phyloP scores from a whole-genome alignment of 2,797 vertebrate species.

The Acanthurus leucopareius region DNA sequence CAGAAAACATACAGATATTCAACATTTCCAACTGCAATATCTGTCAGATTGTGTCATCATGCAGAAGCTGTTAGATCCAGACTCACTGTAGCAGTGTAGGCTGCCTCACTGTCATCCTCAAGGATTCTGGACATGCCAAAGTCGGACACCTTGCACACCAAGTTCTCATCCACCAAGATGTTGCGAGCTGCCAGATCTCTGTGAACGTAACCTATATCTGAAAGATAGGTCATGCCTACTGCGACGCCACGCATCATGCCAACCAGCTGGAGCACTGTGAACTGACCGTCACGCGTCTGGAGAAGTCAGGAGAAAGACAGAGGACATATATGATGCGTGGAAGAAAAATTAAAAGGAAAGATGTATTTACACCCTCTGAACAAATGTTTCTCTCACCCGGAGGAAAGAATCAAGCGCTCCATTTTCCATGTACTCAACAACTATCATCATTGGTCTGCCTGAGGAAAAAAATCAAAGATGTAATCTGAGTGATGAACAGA shows the following conservation, averaged over 20 bases:
- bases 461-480: constrained; percentile 58
- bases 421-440: constrained; percentile 98
- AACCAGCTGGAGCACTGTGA: constrained; percentile 86
- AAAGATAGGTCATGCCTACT: constrained; percentile 94
- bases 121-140: constrained; percentile 96
- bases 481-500: neutral
- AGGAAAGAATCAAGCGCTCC: constrained; percentile 97
- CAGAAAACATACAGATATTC: constrained; percentile 22
- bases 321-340: constrained; percentile 5
- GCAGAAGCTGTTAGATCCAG: neutral
- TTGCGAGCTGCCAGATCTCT: constrained; percentile 97
- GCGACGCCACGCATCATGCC: constrained; percentile 86
- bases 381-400: constrained; percentile 84
- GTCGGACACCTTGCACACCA: constrained; percentile 98
- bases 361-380: constrained; percentile 1
- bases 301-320: constrained; percentile 14
- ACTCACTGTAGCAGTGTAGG: constrained; percentile 95
- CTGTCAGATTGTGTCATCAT: neutral
- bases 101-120: constrained; percentile 95
- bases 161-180: constrained; percentile 91
- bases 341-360: neutral
- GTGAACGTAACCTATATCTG: constrained; percentile 98
- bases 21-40: neutral
- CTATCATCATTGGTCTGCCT: constrained; percentile 98
- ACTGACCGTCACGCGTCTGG: constrained; percentile 86